Conservation (phyloP, 2,888 invertebrate species). For the Tipula confusa region DNA sequence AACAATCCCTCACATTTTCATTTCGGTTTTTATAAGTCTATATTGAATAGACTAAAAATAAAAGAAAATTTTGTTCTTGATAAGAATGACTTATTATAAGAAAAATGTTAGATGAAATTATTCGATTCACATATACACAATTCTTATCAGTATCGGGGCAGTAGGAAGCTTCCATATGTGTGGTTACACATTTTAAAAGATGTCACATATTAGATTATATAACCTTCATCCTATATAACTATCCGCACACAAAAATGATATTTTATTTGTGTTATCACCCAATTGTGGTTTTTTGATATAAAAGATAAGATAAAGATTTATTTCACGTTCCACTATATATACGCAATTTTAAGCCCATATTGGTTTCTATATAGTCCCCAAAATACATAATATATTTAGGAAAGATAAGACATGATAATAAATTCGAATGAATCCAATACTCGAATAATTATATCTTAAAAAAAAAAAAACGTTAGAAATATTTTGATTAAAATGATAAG, state of each 20-base stretch:
- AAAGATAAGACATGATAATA: background rate
- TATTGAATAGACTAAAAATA: background rate
- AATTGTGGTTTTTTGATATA: background rate
- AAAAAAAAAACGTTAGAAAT: background rate
- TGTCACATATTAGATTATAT: background rate
- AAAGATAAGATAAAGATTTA: slow-evolving; percentile 12
- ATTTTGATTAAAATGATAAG: background rate
- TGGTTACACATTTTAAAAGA: background rate
- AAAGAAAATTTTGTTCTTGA: background rate
- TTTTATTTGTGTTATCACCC: background rate
- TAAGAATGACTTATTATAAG: background rate
- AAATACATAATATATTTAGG: background rate
- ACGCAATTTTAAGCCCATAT: background rate
- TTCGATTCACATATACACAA: background rate
- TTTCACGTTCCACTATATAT: background rate
- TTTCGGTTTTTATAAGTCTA: background rate
- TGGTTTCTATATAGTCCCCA: background rate
- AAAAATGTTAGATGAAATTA: background rate
- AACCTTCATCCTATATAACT: background rate
- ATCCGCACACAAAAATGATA: background rate
- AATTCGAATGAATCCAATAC: background rate
- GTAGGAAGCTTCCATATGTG: too few species aligned
- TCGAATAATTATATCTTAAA: background rate
- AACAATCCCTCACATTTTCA: background rate
- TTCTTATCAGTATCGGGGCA: background rate